Evolutionary conservation across 2,888 invertebrate species (phyloP).

Genomic region (Synanthedon andrenaeformis): DNA sequence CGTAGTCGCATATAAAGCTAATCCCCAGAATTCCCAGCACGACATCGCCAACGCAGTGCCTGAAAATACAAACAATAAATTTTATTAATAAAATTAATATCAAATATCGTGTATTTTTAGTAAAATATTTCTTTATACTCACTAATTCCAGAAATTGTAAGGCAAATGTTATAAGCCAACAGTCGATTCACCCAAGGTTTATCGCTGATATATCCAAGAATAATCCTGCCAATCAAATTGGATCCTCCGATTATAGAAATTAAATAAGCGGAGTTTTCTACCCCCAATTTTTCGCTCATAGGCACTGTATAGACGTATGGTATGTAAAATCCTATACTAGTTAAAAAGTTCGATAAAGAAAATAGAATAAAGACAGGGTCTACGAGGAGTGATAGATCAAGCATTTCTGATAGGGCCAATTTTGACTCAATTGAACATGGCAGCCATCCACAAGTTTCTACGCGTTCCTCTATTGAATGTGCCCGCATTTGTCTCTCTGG

Average conservation of each 20-base stretch:
- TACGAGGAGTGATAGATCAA: constrained; percentile 85
- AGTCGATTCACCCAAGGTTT: constrained; percentile 93
- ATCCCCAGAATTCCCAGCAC: constrained; percentile 77
- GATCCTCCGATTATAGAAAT: constrained; percentile 87
- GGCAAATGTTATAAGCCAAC: constrained; percentile 87
- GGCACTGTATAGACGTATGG: constrained; percentile 90
- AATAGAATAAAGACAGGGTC: constrained; percentile 92
- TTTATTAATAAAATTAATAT: too few species aligned
- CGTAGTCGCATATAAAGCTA: constrained; percentile 81
- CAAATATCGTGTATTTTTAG: too few species aligned
- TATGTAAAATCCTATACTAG: constrained; percentile 94
- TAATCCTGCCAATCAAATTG: constrained; percentile 89
- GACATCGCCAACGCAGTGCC: constrained; percentile 85
- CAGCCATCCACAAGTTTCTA: constrained; percentile 68
- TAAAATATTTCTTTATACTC: constrained; percentile 42
- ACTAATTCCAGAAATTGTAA: constrained; percentile 90
- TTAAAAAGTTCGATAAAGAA: constrained; percentile 92
- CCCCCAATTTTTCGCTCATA: constrained; percentile 74
- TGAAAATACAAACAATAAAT: constrained; percentile 29
- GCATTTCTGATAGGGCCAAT: constrained; percentile 82
- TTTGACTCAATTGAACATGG: constrained; percentile 78
- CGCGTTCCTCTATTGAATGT: constrained; percentile 42
- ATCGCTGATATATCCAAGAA: constrained; percentile 89
- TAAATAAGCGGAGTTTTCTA: constrained; percentile 76
- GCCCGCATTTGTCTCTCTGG: constrained; percentile 48